These are phyloP conservation scores for Corvus cornix DNA, from an alignment of 2,113 vertebrate genomes.

Conservation along the genomic window DNA sequence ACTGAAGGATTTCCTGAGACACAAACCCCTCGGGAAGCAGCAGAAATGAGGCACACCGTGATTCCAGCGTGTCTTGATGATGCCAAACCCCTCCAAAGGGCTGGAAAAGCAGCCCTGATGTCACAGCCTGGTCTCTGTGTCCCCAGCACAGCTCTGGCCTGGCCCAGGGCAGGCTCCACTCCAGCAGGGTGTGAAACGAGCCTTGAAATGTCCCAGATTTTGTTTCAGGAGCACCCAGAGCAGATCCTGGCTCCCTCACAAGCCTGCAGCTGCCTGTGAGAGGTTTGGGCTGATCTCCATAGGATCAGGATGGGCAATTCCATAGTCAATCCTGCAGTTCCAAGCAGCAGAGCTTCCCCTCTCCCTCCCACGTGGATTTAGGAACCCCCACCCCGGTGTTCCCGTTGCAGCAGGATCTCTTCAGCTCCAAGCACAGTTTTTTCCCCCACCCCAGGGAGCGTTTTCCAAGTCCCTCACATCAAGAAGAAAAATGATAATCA, in stretches of 20 bases:
- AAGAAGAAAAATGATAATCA: not conserved
- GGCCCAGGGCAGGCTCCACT: not conserved
- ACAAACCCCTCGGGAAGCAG: not conserved
- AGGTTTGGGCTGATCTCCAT: accelerated
- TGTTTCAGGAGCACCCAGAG: not conserved
- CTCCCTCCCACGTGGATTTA: not conserved
- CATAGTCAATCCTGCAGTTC: accelerated
- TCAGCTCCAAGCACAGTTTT: not conserved
- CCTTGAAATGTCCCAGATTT: accelerated
- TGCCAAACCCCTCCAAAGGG: not conserved
- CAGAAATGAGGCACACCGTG: accelerated
- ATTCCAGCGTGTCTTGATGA: accelerated
- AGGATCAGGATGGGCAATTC: not conserved
- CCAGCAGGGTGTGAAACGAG: accelerated
- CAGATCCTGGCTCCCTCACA: accelerated
- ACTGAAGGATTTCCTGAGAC: not conserved
- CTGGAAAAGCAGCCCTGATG: not conserved
- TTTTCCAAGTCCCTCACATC: not conserved
- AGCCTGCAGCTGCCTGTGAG: not conserved
- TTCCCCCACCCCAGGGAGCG: not conserved
- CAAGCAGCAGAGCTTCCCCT: not conserved
- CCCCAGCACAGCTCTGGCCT: not conserved
- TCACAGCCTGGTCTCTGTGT: accelerated
- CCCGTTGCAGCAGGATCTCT: not conserved
- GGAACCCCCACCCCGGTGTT: accelerated